Percentiles rank a stretch among this genome's conserved stretches.
Evolutionary conservation across 2,888 invertebrate genomes (phyloP).

Genomic region (Meloe dianella): DNA sequence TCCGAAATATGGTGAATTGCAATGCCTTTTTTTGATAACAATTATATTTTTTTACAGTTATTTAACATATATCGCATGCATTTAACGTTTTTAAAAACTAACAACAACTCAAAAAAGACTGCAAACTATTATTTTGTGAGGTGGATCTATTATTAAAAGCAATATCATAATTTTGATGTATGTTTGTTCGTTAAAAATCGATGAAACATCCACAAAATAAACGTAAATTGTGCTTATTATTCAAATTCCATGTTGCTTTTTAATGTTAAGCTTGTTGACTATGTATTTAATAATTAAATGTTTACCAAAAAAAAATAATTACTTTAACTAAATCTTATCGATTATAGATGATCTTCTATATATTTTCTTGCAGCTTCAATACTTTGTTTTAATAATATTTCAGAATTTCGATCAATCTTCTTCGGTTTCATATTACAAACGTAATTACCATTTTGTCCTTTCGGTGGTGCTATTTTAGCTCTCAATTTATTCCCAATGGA

Average conservation of each 20-base stretch:
- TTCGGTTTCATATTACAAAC: slow-evolving; percentile 74
- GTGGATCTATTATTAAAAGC: slow-evolving; percentile 15
- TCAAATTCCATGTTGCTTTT: slow-evolving; percentile 46
- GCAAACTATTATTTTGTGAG: slow-evolving; percentile 32
- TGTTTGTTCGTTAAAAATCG: slow-evolving; percentile 15
- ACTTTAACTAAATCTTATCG: too few relatives aligned
- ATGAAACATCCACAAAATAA: slow-evolving; percentile 16
- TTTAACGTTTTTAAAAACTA: background rate
- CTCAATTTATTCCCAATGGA: slow-evolving; percentile 66
- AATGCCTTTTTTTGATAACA: slow-evolving; percentile 23
- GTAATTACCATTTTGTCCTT: slow-evolving; percentile 65
- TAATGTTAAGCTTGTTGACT: slow-evolving; percentile 52
- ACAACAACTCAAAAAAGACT: slow-evolving; percentile 30
- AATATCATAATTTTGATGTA: too few relatives aligned
- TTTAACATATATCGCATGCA: slow-evolving; percentile 15
- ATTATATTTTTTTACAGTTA: slow-evolving; percentile 30
- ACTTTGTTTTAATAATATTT: slow-evolving; percentile 68
- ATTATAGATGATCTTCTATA: slow-evolving; percentile 55
- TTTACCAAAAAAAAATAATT: slow-evolving; percentile 20
- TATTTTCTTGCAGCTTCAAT: slow-evolving; percentile 66
- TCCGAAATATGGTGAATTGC: slow-evolving; percentile 7
- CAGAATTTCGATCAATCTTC: slow-evolving; percentile 67
- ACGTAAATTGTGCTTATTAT: slow-evolving; percentile 32
- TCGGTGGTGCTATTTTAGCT: slow-evolving; percentile 62
- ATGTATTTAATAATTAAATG: slow-evolving; percentile 41